Evolutionary conservation across 2,888 invertebrate species (phyloP).

Genomic region (Eristalis intricaria): DNA sequence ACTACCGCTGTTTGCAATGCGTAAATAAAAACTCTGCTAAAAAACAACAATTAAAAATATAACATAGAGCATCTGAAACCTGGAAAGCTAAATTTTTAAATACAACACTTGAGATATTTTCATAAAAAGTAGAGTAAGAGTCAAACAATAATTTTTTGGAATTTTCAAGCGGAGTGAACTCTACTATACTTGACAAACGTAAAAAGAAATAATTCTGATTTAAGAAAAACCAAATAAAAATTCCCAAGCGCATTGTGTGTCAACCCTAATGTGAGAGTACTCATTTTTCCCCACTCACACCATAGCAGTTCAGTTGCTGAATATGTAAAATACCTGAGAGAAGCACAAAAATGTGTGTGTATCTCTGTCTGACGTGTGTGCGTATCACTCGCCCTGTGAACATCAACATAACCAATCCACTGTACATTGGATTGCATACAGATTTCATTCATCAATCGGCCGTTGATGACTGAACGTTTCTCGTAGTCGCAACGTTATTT

Average conservation of each 20-base stretch:
- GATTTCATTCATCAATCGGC: conserved; percentile 63
- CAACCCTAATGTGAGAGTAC: neutral
- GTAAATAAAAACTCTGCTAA: no score
- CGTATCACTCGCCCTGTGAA: neutral
- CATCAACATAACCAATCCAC: conserved; percentile 23
- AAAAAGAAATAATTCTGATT: neutral
- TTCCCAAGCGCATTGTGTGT: neutral
- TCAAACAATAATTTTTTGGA: no score
- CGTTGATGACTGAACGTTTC: conserved; percentile 34
- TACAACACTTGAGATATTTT: no score
- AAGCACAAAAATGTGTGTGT: neutral
- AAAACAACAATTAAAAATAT: no score
- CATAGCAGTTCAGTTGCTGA: conserved; percentile 7
- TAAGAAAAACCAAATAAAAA: neutral
- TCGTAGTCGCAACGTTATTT: conserved; percentile 18
- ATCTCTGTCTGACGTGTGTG: neutral
- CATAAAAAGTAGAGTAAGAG: no score
- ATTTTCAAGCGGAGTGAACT: no score
- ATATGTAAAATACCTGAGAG: conserved; percentile 28
- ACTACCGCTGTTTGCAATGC: no score
- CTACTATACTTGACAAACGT: no score
- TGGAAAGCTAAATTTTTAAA: no score
- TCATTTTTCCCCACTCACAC: neutral
- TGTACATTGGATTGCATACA: conserved; percentile 17
- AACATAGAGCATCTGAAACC: no score